A percentile compares a stretch with the other conserved stretches of the same genome.
Evolutionary conservation across 2,113 vertebrate species (phyloP).

Genomic region (Cricetomys ansorgei): DNA sequence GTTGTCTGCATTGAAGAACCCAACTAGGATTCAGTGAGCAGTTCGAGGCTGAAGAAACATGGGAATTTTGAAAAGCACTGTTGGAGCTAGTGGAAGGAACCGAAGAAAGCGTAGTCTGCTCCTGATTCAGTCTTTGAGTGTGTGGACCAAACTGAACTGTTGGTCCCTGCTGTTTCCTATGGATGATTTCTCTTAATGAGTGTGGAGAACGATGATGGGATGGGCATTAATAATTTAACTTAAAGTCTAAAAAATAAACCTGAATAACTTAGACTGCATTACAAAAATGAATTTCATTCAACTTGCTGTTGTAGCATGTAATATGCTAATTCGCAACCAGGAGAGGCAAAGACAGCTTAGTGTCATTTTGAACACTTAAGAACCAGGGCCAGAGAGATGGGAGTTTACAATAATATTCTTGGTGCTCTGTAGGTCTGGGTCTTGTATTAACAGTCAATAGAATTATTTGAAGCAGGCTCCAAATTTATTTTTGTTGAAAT

Average conservation of each 20-base stretch:
- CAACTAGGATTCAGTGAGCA: neutral
- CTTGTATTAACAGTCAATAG: neutral
- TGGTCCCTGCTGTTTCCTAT: neutral
- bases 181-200: conserved; percentile 11
- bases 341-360: neutral
- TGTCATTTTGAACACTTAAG: neutral
- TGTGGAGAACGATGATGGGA: neutral
- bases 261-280: conserved; percentile 46
- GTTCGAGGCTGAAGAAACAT: neutral
- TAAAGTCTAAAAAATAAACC: conserved; percentile 47
- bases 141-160: neutral
- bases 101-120: neutral
- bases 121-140: neutral
- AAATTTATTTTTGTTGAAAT: neutral
- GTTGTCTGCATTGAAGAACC: neutral
- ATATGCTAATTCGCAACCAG: no score
- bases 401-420: neutral
- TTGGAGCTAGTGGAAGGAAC: neutral
- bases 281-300: conserved; percentile 25
- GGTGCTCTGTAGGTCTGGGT: neutral
- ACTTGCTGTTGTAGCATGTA: conserved; percentile 4
- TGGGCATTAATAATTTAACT: conserved; percentile 55
- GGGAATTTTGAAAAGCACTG: neutral
- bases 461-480: neutral
- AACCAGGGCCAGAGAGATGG: neutral